phyloP scores from a whole-genome alignment of 2,888 invertebrate species.

The Erpobdella octoculata region DNA sequence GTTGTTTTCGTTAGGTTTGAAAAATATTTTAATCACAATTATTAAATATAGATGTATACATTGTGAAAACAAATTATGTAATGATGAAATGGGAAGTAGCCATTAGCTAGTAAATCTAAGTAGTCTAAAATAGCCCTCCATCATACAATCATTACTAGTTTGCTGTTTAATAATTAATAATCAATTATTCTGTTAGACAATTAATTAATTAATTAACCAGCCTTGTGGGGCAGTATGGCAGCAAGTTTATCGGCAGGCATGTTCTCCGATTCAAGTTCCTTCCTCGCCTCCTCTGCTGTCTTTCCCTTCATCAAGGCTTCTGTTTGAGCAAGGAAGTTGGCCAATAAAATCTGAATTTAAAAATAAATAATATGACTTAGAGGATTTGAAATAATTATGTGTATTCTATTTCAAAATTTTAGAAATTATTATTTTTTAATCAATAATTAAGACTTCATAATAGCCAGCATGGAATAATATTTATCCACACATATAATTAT shows the following conservation, averaged over 20 bases:
- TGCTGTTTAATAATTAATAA: too few relatives aligned
- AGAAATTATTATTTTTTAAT: too few relatives aligned
- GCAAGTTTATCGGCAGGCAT: conserved; percentile 64
- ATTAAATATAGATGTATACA: not conserved
- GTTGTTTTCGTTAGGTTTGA: too few relatives aligned
- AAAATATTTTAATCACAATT: not conserved
- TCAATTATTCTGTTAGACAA: too few relatives aligned
- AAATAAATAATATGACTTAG: too few relatives aligned
- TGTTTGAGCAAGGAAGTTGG: conserved; percentile 96
- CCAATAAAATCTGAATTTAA: conserved; percentile 66
- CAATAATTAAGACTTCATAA: too few relatives aligned
- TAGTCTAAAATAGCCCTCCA: too few relatives aligned
- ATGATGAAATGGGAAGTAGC: not conserved
- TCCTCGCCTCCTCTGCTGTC: conserved; percentile 61
- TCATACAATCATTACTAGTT: too few relatives aligned
- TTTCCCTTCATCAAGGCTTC: conserved; percentile 90
- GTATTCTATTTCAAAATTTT: too few relatives aligned
- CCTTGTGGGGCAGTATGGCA: conserved; percentile 84
- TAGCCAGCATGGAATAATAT: too few relatives aligned
- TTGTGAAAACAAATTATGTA: not conserved
- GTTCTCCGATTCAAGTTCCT: conserved; percentile 73
- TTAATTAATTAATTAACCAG: conserved; percentile 38
- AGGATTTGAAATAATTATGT: too few relatives aligned
- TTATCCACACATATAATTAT: too few relatives aligned
- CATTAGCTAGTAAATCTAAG: not conserved